Conservation (phyloP, 2,888 invertebrate genomes). For the Ctenicera cuprea region DNA sequence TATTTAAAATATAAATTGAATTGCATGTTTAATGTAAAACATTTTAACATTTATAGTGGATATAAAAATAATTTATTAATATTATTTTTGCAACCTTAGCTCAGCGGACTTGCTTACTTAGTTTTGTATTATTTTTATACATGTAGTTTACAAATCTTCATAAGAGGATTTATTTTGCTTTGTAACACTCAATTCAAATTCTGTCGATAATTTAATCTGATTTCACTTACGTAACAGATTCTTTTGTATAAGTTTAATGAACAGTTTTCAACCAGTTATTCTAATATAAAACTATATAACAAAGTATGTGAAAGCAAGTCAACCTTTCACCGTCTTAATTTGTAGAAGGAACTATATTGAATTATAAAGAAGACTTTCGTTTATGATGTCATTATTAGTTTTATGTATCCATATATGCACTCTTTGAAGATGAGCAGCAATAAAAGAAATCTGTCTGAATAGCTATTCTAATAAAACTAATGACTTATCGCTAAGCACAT, state of each 20-base stretch:
- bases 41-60: too few relatives aligned
- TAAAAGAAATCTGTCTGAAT: slow-evolving; percentile 2
- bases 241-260: slow-evolving; percentile 8
- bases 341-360: slow-evolving; percentile 42
- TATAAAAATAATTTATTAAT: too few relatives aligned
- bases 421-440: slow-evolving; percentile 1
- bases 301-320: slow-evolving; percentile 52
- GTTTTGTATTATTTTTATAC: not conserved
- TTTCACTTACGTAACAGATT: slow-evolving; percentile 2
- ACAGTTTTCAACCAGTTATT: slow-evolving; percentile 14
- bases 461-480: slow-evolving; percentile 3
- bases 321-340: slow-evolving; percentile 54
- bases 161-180: not conserved
- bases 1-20: too few relatives aligned
- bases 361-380: slow-evolving; percentile 48
- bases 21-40: too few relatives aligned
- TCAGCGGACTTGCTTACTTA: not conserved
- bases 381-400: slow-evolving; percentile 35
- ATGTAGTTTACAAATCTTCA: too few relatives aligned
- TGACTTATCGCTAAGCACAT: slow-evolving; percentile 14
- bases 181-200: not conserved
- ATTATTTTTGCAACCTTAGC: too few relatives aligned
- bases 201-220: not conserved
- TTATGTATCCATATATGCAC: slow-evolving; percentile 20
- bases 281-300: slow-evolving; percentile 13